Conservation (phyloP, 2,888 invertebrate genomes). For the Penaeus monodon region DNA sequence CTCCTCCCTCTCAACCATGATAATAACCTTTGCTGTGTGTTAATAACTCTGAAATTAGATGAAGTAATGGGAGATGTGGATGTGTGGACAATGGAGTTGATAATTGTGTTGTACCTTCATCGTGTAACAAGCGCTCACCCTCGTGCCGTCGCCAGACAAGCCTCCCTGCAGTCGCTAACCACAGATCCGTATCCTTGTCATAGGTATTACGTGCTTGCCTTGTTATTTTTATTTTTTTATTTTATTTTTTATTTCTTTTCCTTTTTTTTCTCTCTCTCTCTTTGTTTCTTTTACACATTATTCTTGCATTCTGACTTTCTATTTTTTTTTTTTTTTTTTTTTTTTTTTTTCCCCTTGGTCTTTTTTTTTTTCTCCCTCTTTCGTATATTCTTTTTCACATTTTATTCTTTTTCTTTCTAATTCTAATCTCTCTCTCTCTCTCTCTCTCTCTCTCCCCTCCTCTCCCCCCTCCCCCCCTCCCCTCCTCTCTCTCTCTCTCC, state of each 20-base stretch:
- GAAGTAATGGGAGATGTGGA: slow-evolving; percentile 56
- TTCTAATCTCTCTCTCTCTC: too few relatives aligned
- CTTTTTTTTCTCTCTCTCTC: not conserved
- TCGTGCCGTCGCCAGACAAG: slow-evolving; percentile 60
- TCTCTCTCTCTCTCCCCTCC: too few relatives aligned
- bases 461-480: too few relatives aligned
- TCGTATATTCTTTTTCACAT: too few relatives aligned
- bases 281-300: not conserved
- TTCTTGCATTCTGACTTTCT: not conserved
- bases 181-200: slow-evolving; percentile 64
- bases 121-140: slow-evolving; percentile 64
- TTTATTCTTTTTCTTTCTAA: too few relatives aligned
- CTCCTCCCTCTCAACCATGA: too few relatives aligned
- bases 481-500: too few relatives aligned
- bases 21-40: too few relatives aligned
- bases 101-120: slow-evolving; percentile 61
- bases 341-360: too few relatives aligned
- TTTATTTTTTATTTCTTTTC: not conserved
- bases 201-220: slow-evolving; percentile 1
- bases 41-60: slow-evolving; percentile 40
- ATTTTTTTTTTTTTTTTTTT: too few relatives aligned
- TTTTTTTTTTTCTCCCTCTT: too few relatives aligned
- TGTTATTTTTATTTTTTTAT: not conserved
- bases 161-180: slow-evolving; percentile 61
- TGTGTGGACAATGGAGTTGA: slow-evolving; percentile 62